Evolutionary conservation across 2,113 vertebrate genomes (phyloP).

Genomic region (Sterna hirundo): DNA sequence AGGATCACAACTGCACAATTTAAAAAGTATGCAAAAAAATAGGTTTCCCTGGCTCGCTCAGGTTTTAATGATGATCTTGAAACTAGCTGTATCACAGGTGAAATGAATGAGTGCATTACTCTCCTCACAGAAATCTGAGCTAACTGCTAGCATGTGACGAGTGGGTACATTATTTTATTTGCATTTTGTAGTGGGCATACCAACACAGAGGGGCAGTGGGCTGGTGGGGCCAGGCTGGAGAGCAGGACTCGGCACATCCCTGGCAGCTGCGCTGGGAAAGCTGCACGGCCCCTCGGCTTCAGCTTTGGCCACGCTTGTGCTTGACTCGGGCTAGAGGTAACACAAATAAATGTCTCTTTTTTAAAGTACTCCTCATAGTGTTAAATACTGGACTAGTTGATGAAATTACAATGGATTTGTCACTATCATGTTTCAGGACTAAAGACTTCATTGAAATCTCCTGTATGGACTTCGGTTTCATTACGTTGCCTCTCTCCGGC

Average conservation of each 20-base stretch:
- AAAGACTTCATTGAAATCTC: background rate
- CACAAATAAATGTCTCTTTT: background rate
- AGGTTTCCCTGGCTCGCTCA: background rate
- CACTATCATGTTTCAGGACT: background rate
- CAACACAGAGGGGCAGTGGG: background rate
- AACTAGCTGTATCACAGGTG: background rate
- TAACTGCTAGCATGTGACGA: background rate
- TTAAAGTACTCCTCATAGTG: background rate
- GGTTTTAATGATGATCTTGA: background rate
- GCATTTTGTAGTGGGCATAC: background rate
- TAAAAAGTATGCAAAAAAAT: background rate
- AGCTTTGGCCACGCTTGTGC: background rate
- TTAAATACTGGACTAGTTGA: background rate
- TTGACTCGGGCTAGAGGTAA: background rate
- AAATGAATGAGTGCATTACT: background rate
- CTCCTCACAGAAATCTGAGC: background rate
- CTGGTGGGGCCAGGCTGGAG: background rate
- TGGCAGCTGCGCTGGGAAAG: rapidly evolving
- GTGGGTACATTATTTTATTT: background rate
- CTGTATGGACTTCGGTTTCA: background rate
- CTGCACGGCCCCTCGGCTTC: rapidly evolving
- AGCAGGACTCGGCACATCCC: rapidly evolving
- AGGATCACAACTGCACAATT: background rate
- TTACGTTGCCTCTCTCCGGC: background rate
- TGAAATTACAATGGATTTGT: background rate